Evolutionary conservation across 2,113 vertebrate genomes (phyloP), one percentile per base, ranked within the genome.

Genomic region (Strix uralensis): DNA sequence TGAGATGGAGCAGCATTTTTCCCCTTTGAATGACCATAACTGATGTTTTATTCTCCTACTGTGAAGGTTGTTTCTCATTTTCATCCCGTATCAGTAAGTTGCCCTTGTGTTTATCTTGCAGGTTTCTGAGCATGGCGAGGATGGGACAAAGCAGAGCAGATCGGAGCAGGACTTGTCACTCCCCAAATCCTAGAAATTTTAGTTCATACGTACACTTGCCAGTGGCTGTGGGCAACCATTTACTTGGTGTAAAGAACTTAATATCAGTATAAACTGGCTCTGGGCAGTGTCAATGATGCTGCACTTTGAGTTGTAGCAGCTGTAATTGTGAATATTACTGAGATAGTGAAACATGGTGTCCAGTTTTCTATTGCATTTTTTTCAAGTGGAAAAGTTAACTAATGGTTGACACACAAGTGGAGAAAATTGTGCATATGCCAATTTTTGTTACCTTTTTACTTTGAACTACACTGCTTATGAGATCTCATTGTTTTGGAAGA

Each of bases 151-250:
- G 98, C 98, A 98, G 98, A 98, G 98, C 98, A 98, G 98, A 98
- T 98, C 94, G 98, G 98, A 99, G 98, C 98, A 98, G 98, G 98
- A 98, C 98, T 98, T 98, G 98, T 99, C 98, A 99, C 99, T 99
- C 98, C 98, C 98, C 98, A 98, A 98, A 98, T 99, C 98, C 97
- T 99, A 98, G 98, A 98, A 98, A 98, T 98, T 98, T 98, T 98
- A 98, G 98, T 98, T 99, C 98, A 98, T 98, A 98, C 98, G 97
- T 98, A 98, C 98, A 98, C 98, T 98, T 98, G 98, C 98, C 98
- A 98, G 98, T 98, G 98, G 98, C 98, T 98, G 98, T 99, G 98
- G 98, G 98, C 98, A 98, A 98, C 98, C 98, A 98, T 98, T 98
- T 98, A 98, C 98, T 98, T 98, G 98, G 98, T 98, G 98, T 98